A percentile compares a stretch with the other conserved stretches of the same genome.
phyloP scores from a whole-genome alignment of 2,797 vertebrate genomes.

The Helicolenus hilgendorfi region DNA sequence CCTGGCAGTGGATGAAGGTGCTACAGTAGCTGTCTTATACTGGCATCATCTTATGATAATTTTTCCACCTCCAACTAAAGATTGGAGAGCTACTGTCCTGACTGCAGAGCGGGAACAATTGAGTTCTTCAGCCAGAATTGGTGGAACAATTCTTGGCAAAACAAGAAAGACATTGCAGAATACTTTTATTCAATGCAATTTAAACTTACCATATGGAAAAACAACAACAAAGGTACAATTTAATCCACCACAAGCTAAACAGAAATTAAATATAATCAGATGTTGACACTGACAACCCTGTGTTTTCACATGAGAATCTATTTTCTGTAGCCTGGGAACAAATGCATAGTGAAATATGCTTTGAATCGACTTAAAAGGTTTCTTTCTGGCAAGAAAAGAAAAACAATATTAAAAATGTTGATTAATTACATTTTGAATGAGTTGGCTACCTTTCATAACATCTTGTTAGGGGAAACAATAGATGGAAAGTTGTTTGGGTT shows the following conservation, averaged over 20 bases:
- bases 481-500: conserved; percentile 1
- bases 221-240: background rate
- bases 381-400: conserved; percentile 3
- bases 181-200: background rate
- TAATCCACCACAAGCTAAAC: background rate
- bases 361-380: conserved; percentile 18
- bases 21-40: background rate
- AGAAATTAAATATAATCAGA: background rate
- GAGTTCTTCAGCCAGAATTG: conserved; percentile 9
- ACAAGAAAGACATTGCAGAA: background rate
- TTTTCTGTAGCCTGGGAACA: background rate
- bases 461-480: conserved; percentile 14
- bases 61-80: conserved; percentile 19
- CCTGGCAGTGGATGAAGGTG: background rate
- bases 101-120: background rate
- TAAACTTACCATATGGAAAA: background rate
- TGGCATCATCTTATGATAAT: background rate
- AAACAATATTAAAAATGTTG: background rate
- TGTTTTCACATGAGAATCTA: background rate
- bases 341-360: conserved; percentile 14
- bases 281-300: background rate
- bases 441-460: conserved; percentile 7
- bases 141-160: background rate
- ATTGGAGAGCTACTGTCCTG: background rate
- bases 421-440: conserved; percentile 34